Conservation (phyloP, 2,113 vertebrate species). For the Grantiella picta region DNA sequence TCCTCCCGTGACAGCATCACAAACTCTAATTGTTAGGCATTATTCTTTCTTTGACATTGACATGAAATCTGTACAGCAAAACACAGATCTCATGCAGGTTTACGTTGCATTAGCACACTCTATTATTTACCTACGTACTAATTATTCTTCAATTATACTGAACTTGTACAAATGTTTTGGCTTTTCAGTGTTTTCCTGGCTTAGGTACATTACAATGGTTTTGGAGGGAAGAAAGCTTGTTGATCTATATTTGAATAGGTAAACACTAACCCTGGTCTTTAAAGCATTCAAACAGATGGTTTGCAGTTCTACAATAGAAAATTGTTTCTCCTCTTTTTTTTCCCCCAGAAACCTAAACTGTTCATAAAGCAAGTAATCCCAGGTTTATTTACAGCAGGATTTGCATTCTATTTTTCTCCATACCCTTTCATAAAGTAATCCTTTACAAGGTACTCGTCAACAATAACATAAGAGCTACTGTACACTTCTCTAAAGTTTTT, state of each 20-base stretch:
- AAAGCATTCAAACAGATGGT: background rate
- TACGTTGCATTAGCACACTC: background rate
- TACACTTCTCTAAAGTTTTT: background rate
- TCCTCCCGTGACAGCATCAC: slow-evolving; percentile 39
- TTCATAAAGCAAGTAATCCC: background rate
- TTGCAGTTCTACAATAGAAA: background rate
- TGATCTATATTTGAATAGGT: background rate
- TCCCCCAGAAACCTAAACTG: background rate
- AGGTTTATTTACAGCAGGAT: background rate
- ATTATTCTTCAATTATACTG: background rate
- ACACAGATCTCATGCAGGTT: background rate
- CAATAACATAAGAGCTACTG: background rate
- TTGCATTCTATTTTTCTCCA: background rate
- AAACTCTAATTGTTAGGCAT: slow-evolving; percentile 50
- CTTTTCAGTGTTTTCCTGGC: background rate
- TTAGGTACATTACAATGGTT: background rate
- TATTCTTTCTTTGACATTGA: slow-evolving; percentile 53
- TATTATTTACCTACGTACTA: background rate
- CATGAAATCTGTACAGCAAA: background rate
- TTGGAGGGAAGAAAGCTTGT: background rate
- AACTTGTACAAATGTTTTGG: background rate
- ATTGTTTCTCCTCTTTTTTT: background rate
- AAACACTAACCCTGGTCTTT: background rate
- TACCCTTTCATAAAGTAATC: background rate
- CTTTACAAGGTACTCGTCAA: background rate